These are phyloP conservation scores for Leptinotarsa rubiginosa DNA, from an alignment of 2,888 invertebrate genomes.

Conservation along the genomic window DNA sequence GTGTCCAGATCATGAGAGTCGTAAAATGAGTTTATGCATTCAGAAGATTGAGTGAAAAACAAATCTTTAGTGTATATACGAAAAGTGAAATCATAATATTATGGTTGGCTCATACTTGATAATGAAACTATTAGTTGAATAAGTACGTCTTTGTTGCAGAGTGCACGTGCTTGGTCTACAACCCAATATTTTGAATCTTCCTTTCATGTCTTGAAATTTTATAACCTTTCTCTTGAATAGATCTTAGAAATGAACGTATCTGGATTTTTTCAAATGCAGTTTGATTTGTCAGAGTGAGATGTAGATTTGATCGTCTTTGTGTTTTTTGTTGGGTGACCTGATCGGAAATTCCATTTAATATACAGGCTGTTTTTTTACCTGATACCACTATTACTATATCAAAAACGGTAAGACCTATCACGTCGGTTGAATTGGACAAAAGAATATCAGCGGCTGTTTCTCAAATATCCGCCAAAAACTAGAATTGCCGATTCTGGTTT, in stretches of 20 bases:
- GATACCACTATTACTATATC: too few relatives aligned
- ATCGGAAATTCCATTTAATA: too few relatives aligned
- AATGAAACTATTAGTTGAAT: neutral
- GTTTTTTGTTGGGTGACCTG: too few relatives aligned
- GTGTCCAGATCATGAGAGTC: neutral
- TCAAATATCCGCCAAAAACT: too few relatives aligned
- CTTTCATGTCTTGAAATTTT: neutral
- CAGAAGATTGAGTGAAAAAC: neutral
- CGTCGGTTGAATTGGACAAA: too few relatives aligned
- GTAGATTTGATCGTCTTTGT: too few relatives aligned
- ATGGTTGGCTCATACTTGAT: neutral
- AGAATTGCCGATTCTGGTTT: too few relatives aligned
- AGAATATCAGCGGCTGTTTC: too few relatives aligned
- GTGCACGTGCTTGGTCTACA: neutral
- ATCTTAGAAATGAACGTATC: neutral
- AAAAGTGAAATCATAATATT: neutral
- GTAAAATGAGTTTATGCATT: neutral
- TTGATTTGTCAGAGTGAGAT: too few relatives aligned
- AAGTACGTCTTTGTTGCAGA: neutral
- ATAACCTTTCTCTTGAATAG: neutral
- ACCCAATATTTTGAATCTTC: slow-evolving; percentile 2
- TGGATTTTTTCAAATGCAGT: too few relatives aligned
- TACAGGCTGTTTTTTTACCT: too few relatives aligned
- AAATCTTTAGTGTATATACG: neutral
- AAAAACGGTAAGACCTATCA: too few relatives aligned